Conservation (phyloP, 2,797 vertebrate genomes). For the Psittacula echo region DNA sequence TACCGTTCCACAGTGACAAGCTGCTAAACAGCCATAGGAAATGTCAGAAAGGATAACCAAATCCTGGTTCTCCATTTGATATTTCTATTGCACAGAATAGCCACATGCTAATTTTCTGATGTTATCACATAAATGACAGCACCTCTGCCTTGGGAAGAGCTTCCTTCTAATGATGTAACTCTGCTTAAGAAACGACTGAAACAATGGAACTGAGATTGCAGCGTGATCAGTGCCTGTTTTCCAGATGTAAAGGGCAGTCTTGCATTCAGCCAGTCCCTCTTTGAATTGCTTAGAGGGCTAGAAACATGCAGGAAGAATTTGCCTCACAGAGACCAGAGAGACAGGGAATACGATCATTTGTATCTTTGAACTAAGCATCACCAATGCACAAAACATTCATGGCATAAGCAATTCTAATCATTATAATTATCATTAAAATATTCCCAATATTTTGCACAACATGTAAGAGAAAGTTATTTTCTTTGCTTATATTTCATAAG, state of each 20-base stretch:
- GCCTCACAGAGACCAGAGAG: background rate
- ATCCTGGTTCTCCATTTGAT: background rate
- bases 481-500: background rate
- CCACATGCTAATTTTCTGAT: background rate
- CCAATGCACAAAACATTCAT: background rate
- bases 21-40: background rate
- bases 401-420: background rate
- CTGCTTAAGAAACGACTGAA: background rate
- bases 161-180: background rate
- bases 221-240: background rate
- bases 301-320: background rate
- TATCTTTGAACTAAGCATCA: background rate
- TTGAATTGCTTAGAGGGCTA: background rate
- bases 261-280: background rate
- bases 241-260: background rate
- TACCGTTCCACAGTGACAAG: background rate
- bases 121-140: background rate
- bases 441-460: background rate
- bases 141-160: background rate
- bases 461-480: background rate
- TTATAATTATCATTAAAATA: background rate
- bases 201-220: background rate
- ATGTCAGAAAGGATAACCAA: background rate
- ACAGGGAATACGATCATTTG: background rate
- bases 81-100: background rate